A percentile compares a stretch with the other conserved stretches of the same genome.
These are phyloP conservation scores for Drosophila quasianomalipes DNA, from an alignment of 2,888 invertebrate species.

Conservation along the genomic window DNA sequence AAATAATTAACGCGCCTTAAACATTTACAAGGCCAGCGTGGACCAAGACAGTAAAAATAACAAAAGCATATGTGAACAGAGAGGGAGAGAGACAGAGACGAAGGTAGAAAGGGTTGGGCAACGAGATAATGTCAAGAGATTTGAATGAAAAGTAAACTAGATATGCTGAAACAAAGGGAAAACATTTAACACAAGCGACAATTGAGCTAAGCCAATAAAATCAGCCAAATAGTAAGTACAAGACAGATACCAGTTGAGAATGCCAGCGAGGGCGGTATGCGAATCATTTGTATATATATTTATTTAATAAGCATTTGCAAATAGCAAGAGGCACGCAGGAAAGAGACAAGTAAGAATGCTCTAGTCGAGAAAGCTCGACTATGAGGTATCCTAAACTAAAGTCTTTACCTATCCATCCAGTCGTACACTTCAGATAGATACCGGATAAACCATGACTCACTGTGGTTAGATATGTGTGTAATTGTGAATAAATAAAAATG, in stretches of 20 bases:
- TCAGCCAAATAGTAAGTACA: slow-evolving; percentile 39
- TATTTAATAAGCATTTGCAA: slow-evolving; percentile 66
- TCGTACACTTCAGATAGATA: background rate
- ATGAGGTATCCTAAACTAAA: background rate
- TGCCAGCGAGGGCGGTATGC: background rate
- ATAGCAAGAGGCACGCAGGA: slow-evolving; percentile 31
- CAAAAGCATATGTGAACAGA: background rate
- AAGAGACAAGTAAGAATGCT: background rate
- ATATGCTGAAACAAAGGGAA: slow-evolving; percentile 30
- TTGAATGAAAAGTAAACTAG: slow-evolving; percentile 51
- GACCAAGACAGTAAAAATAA: background rate
- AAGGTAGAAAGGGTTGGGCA: background rate
- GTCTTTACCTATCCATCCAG: background rate
- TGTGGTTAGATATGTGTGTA: background rate
- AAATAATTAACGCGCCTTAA: slow-evolving; percentile 84
- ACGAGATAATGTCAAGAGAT: background rate
- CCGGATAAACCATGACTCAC: background rate
- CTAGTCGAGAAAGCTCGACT: background rate
- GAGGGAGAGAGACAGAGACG: background rate
- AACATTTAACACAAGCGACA: slow-evolving; percentile 68
- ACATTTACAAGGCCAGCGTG: slow-evolving; percentile 49
- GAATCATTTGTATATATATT: slow-evolving; percentile 61
- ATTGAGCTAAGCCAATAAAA: slow-evolving; percentile 73
- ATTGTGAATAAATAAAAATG: background rate
- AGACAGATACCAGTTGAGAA: background rate